These are phyloP conservation scores for Pipistrellus pygmaeus DNA, from an alignment of 2,797 vertebrate genomes.

Conservation along the genomic window DNA sequence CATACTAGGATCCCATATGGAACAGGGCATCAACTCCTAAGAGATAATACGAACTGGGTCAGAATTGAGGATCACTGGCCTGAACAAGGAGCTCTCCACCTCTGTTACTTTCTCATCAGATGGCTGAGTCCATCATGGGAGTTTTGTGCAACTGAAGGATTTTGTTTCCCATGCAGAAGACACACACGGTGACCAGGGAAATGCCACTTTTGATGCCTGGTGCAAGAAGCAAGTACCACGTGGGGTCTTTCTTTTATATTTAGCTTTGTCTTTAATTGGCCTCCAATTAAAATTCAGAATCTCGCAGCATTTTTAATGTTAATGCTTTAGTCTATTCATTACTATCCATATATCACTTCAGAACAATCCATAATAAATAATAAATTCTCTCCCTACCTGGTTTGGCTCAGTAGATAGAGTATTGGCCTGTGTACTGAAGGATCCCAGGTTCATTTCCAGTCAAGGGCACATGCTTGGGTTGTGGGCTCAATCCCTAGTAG, in stretches of 20 bases:
- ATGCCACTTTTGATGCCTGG: neutral
- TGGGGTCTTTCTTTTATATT: neutral
- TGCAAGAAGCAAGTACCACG: neutral
- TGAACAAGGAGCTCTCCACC: neutral
- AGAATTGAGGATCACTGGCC: neutral
- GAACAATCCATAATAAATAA: conserved; percentile 29
- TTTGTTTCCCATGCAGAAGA: neutral
- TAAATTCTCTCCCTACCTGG: neutral
- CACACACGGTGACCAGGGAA: neutral
- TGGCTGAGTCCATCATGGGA: neutral
- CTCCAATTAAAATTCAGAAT: conserved; percentile 30
- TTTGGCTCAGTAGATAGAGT: too few species aligned
- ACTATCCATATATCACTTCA: neutral
- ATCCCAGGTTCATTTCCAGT: too few species aligned
- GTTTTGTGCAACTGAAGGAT: neutral
- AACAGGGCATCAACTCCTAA: neutral
- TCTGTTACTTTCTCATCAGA: neutral
- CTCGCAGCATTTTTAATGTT: neutral
- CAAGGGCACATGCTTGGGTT: too few species aligned
- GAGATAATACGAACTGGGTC: neutral
- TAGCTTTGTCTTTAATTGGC: neutral
- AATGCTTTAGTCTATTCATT: conserved; percentile 8
- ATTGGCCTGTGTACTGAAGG: too few species aligned
- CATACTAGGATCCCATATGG: neutral
- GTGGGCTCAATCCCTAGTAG: too few species aligned